These are phyloP conservation scores for Caranx melampygus DNA, from an alignment of 2,113 vertebrate genomes.

Conservation along the genomic window DNA sequence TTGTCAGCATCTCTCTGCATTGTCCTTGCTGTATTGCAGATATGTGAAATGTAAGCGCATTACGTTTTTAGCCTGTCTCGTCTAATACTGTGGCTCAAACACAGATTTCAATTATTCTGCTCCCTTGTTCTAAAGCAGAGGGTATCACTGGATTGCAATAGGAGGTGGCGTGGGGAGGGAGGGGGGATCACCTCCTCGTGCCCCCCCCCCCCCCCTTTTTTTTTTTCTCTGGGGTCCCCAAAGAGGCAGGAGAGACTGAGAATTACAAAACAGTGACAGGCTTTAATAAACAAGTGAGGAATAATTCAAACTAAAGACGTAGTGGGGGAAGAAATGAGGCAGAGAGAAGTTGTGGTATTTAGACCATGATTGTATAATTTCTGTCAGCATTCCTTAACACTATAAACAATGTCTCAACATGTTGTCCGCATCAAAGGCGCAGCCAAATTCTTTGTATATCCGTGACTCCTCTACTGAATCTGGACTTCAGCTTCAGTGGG, in stretches of 20 bases:
- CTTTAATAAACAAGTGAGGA: slow-evolving; percentile 29
- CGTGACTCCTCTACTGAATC: slow-evolving; percentile 51
- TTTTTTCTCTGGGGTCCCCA: background rate
- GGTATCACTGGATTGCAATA: slow-evolving; percentile 52
- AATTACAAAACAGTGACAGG: background rate
- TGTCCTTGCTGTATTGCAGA: slow-evolving; percentile 71
- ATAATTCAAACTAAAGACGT: slow-evolving; percentile 27
- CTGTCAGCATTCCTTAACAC: slow-evolving; percentile 62
- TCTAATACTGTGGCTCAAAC: slow-evolving; percentile 46
- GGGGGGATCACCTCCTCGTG: slow-evolving; percentile 38
- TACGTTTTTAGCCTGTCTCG: slow-evolving; percentile 49
- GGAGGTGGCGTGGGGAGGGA: slow-evolving; percentile 5
- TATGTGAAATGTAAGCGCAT: slow-evolving; percentile 62
- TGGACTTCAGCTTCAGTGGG: slow-evolving; percentile 58
- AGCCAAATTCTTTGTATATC: slow-evolving; percentile 64
- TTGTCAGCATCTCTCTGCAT: slow-evolving; percentile 66
- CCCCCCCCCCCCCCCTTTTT: slow-evolving; percentile 10
- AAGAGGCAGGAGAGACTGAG: slow-evolving; percentile 14
- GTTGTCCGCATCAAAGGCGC: slow-evolving; percentile 54
- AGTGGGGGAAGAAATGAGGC: background rate
- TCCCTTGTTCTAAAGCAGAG: slow-evolving; percentile 43
- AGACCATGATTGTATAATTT: slow-evolving; percentile 40
- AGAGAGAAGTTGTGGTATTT: slow-evolving; percentile 24
- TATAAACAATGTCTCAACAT: slow-evolving; percentile 73
- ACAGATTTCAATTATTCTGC: slow-evolving; percentile 54